These are phyloP conservation scores for Dinomys branickii DNA, from an alignment of 2,113 vertebrate species.

Conservation along the genomic window DNA sequence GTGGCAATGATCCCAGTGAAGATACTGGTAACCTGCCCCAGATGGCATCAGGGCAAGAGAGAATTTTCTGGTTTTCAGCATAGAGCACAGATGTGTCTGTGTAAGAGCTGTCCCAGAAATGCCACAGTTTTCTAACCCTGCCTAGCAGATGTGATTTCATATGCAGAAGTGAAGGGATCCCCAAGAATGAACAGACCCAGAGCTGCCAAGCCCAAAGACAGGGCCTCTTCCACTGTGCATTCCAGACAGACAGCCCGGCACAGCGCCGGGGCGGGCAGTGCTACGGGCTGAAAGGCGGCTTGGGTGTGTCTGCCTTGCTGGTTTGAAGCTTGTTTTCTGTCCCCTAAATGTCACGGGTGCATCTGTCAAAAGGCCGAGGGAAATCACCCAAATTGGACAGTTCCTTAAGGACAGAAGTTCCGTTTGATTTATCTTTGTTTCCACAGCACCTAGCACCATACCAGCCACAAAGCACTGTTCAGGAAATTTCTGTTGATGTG, in stretches of 20 bases:
- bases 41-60: not conserved
- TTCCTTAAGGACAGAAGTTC: not conserved
- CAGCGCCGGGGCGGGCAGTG: not conserved
- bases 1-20: not conserved
- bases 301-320: not conserved
- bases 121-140: not conserved
- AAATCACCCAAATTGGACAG: not conserved
- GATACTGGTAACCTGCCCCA: not conserved
- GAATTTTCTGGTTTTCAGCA: not conserved
- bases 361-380: not conserved
- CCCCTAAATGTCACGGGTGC: not conserved
- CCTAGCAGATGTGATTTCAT: not conserved
- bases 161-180: not conserved
- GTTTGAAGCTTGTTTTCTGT: constrained; percentile 46
- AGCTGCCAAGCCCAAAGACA: not conserved
- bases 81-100: not conserved
- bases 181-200: not conserved
- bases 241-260: not conserved
- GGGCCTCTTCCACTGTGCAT: too few species aligned
- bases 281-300: not conserved
- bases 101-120: not conserved
- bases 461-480: not conserved
- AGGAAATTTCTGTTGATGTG: constrained; percentile 16
- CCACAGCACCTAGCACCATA: not conserved
- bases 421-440: not conserved